These are phyloP conservation scores for Matsumyia berberina DNA, from an alignment of 2,888 invertebrate species.

Conservation along the genomic window DNA sequence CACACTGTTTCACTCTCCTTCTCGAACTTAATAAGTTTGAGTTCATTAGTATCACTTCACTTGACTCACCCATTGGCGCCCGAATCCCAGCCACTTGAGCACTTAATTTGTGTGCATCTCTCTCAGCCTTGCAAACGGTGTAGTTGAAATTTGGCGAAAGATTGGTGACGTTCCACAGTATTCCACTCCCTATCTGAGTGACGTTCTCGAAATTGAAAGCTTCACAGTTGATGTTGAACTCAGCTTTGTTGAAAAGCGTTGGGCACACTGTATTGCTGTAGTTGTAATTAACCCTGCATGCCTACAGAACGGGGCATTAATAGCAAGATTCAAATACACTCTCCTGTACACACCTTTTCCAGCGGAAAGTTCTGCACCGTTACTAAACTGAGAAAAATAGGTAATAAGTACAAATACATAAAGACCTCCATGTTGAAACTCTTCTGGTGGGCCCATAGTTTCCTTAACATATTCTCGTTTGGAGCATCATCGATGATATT, in stretches of 20 bases:
- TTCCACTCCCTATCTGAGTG: conserved; percentile 78
- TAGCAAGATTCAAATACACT: neutral
- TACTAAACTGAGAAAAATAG: conserved; percentile 81
- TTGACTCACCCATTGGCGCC: conserved; percentile 82
- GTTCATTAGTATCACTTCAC: no score
- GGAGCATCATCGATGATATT: conserved; percentile 41
- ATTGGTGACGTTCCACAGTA: conserved; percentile 76
- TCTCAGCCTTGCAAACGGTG: conserved; percentile 83
- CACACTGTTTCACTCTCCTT: no score
- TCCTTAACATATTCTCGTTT: conserved; percentile 80
- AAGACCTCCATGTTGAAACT: conserved; percentile 83
- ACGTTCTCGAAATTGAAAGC: conserved; percentile 79
- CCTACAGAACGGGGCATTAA: conserved; percentile 73
- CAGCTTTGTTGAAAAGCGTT: conserved; percentile 82
- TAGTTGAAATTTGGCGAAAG: conserved; percentile 80
- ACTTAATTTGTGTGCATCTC: conserved; percentile 82
- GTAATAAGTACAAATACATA: conserved; percentile 82
- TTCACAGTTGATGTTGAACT: conserved; percentile 81
- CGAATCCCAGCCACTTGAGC: conserved; percentile 83
- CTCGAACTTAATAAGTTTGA: no score
- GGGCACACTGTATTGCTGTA: conserved; percentile 81
- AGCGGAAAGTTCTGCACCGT: conserved; percentile 83
- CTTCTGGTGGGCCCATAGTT: conserved; percentile 81
- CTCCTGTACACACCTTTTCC: conserved; percentile 80
- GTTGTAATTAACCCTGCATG: conserved; percentile 83